Conservation (phyloP, 2,797 vertebrate species). For the Enteromius treurensis region DNA sequence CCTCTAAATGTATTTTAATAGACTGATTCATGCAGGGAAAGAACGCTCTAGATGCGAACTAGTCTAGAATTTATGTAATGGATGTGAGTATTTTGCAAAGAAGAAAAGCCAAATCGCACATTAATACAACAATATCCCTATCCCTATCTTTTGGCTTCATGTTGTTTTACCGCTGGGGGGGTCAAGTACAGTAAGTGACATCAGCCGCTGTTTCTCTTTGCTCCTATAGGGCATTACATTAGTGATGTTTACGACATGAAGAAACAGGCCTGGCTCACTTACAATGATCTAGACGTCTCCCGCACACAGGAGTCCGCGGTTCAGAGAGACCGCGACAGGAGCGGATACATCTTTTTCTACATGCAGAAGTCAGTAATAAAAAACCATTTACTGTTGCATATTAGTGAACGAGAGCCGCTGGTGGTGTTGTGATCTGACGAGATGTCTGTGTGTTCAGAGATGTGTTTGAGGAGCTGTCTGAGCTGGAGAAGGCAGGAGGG, state of each 20-base stretch:
- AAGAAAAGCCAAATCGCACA: no score
- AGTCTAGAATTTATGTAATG: no score
- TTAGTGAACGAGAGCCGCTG: neutral
- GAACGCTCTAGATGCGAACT: no score
- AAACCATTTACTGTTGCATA: neutral
- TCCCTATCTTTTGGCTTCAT: neutral
- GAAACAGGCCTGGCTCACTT: conserved; percentile 97
- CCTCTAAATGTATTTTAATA: no score
- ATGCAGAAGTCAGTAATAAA: conserved; percentile 92
- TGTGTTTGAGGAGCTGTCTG: conserved; percentile 93
- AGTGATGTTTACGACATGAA: conserved; percentile 97
- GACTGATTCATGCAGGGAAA: no score
- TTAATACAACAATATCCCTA: no score
- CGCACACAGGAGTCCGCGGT: conserved; percentile 90
- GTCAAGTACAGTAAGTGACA: neutral
- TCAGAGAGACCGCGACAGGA: conserved; percentile 91
- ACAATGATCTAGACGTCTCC: conserved; percentile 95
- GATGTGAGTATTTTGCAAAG: no score
- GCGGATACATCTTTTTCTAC: conserved; percentile 99
- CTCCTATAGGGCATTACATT: conserved; percentile 91
- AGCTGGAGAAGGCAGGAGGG: conserved; percentile 83
- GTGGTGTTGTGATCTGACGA: neutral
- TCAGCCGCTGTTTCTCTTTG: neutral
- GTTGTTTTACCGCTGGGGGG: neutral
- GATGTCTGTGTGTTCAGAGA: conserved; percentile 77